Evolutionary conservation across 2,888 invertebrate species (phyloP).

Genomic region (Melieria picta): DNA sequence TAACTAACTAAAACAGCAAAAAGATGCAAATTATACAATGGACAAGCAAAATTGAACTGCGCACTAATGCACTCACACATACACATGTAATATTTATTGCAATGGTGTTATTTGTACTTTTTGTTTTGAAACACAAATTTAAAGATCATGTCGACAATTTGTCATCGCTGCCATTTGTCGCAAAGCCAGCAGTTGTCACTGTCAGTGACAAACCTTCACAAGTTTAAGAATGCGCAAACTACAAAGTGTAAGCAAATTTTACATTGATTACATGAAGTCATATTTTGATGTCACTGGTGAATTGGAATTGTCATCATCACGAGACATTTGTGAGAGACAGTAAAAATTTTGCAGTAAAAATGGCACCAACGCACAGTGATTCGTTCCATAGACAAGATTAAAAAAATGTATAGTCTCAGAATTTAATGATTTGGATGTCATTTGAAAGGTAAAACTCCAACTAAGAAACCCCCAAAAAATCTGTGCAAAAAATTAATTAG

Average conservation of each 20-base stretch:
- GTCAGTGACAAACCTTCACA: neutral
- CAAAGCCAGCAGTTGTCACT: neutral
- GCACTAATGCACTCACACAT: neutral
- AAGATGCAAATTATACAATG: neutral
- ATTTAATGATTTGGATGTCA: too few relatives aligned
- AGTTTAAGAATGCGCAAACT: neutral
- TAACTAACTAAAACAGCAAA: constrained; percentile 1
- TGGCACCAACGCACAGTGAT: too few relatives aligned
- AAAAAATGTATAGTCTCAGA: too few relatives aligned
- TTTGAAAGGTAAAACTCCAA: too few relatives aligned
- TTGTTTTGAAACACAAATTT: neutral
- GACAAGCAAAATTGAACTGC: constrained; percentile 3
- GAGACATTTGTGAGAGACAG: too few relatives aligned
- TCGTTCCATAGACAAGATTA: too few relatives aligned
- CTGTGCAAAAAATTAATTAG: too few relatives aligned
- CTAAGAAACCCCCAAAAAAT: too few relatives aligned
- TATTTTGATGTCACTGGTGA: neutral
- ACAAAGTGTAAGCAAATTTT: neutral
- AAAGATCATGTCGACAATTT: neutral
- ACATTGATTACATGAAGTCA: neutral
- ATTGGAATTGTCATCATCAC: neutral
- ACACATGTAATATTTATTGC: constrained; percentile 2
- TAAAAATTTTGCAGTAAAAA: too few relatives aligned
- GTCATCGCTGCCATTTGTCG: neutral
- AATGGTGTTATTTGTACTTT: neutral